Conservation (phyloP, 2,888 invertebrate genomes). For the Anthoptus insignis region DNA sequence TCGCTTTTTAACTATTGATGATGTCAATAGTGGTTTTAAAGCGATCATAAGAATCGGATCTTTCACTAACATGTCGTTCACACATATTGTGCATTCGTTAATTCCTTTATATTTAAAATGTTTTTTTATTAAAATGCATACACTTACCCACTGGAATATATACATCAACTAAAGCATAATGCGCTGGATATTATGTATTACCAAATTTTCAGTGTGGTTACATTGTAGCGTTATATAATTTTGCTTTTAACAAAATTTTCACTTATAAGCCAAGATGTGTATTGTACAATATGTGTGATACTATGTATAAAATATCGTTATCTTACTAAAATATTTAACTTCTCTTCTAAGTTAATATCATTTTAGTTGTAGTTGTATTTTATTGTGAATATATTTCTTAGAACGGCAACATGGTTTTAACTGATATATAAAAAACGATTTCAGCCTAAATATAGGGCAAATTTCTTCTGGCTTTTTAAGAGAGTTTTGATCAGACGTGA, state of each 20-base stretch:
- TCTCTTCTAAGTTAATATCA: slow-evolving; percentile 71
- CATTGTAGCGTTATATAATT: too few species aligned
- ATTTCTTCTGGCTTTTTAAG: neutral
- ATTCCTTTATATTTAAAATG: too few species aligned
- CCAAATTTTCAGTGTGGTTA: too few species aligned
- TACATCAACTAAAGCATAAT: too few species aligned
- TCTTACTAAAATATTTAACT: slow-evolving; percentile 75
- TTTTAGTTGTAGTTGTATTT: slow-evolving; percentile 64
- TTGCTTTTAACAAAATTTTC: too few species aligned
- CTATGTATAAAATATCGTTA: slow-evolving; percentile 38
- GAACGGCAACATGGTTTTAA: slow-evolving; percentile 38
- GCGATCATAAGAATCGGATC: slow-evolving; percentile 55
- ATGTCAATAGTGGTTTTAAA: slow-evolving; percentile 74
- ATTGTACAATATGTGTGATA: slow-evolving; percentile 45
- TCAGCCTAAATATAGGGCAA: neutral
- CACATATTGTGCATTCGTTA: slow-evolving; percentile 44
- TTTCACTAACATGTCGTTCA: slow-evolving; percentile 48
- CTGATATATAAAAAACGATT: slow-evolving; percentile 7
- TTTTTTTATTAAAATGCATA: too few species aligned
- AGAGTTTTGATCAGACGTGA: neutral
- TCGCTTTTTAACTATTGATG: slow-evolving; percentile 78
- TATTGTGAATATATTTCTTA: slow-evolving; percentile 55
- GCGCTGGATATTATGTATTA: too few species aligned
- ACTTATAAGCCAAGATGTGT: too few species aligned
- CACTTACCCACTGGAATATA: too few species aligned